phyloP scores from a whole-genome alignment of 2,797 vertebrate genomes.

The Euthynnus affinis region DNA sequence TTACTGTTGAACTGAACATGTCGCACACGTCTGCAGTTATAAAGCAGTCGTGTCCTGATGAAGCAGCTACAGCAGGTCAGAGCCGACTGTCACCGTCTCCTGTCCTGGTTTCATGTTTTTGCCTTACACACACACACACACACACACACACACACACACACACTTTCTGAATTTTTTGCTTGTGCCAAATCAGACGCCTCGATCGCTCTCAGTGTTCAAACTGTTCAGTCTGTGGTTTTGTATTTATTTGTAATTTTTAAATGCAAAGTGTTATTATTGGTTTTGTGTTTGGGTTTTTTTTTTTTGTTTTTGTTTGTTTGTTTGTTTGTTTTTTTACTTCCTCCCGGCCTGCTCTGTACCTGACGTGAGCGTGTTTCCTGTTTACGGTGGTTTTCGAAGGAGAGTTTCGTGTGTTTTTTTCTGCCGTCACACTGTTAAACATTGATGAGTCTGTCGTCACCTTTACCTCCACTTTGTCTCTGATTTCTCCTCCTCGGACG shows the following conservation, averaged over 20 bases:
- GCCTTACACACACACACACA: constrained; percentile 16
- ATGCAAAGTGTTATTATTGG: neutral
- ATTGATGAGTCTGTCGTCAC: neutral
- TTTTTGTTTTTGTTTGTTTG: neutral
- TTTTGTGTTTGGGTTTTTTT: neutral
- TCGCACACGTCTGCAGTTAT: constrained; percentile 1
- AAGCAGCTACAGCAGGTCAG: too few species aligned
- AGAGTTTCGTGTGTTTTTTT: neutral
- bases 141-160: too few species aligned
- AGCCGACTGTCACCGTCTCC: neutral
- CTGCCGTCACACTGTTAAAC: neutral
- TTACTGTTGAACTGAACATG: too few species aligned
- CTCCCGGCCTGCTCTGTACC: neutral
- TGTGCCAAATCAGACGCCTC: constrained; percentile 23
- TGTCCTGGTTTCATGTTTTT: constrained; percentile 4
- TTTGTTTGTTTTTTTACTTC: neutral
- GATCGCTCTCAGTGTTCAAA: neutral
- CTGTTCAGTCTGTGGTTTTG: neutral
- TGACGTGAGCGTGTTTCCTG: too few species aligned
- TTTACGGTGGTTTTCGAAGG: neutral
- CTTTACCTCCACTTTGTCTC: constrained; percentile 1
- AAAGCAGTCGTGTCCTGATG: neutral
- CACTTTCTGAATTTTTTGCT: constrained; percentile 6
- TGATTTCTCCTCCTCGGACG: neutral
- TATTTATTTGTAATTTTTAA: constrained; percentile 37